Base-by-base conservation (phyloP, 2,113 vertebrate genomes). In the Vulpes lagopus region DNA sequence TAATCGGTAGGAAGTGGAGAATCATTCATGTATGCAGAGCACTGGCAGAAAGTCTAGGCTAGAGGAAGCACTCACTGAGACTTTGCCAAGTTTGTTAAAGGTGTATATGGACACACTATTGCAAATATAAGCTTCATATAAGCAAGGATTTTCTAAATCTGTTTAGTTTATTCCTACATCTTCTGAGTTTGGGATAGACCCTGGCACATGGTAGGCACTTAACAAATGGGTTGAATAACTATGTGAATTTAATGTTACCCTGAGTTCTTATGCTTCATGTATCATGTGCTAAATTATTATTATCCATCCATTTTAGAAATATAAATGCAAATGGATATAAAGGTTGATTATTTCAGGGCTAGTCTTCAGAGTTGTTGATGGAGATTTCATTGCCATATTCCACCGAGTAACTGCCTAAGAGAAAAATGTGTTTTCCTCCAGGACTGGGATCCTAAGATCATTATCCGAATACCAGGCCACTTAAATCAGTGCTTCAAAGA, bases 341-440 rank as follows among this genome's bases (percentile, higher is more conserved):
- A 43, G 43, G 19, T 25, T 71, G 32, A 62, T 57, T 81, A 81
- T 93, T 95, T 97, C 73, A 64, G 30, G 60, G 60, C 82, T 65
- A 74, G 30, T 51, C 73, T 82, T 91, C 23, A n/a, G 87, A 91
- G 53, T 59, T 57, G 43, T 71, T 67, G 57, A 79, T 69, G 55
- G 76, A 55, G 91, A 87, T 65, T 91, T 95, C 27, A 59, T 73
- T 89, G 73, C 20, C 65, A 12, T 80, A 43, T 51, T 88, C 32
- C 76, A 8, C 32, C 84, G 89, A 96, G 85, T 76, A 60, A 74
- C 53, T 78, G n/a, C 38, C 91, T 78, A 32, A 51, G 76, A 91
- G 76, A 85, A 96, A 96, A 96, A 91, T 57, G 14, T 88, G 15
- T 87, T 91, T 30, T 80, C 35, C 62, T 92, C 12, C 30, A 71